Percentiles rank a stretch among this genome's conserved stretches.
These are phyloP conservation scores for Drosophila persimilis DNA, from an alignment of 1,140 invertebrate species.

Conservation along the genomic window DNA sequence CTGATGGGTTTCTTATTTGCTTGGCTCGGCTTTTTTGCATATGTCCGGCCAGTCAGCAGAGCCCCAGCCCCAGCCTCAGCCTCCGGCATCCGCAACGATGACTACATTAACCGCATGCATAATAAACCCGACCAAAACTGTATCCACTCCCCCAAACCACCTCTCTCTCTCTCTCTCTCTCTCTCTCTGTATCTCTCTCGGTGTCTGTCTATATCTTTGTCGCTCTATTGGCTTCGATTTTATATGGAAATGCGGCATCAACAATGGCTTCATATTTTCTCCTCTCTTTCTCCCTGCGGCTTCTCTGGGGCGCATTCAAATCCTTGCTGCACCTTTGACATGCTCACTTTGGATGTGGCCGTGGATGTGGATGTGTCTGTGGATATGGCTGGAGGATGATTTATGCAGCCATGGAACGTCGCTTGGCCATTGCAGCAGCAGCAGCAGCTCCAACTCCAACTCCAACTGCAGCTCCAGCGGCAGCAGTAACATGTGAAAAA, in stretches of 20 bases:
- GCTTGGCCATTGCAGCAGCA: constrained; percentile 42
- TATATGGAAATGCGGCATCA: constrained; percentile 76
- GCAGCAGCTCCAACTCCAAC: constrained; percentile 26
- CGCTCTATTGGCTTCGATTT: constrained; percentile 65
- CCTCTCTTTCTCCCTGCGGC: constrained; percentile 28
- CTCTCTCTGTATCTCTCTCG: neutral
- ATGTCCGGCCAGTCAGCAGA: constrained; percentile 46
- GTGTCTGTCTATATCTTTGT: constrained; percentile 24
- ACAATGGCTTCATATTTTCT: constrained; percentile 80
- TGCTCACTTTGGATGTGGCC: constrained; percentile 62
- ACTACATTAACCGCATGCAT: constrained; percentile 79
- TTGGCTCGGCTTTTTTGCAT: constrained; percentile 67
- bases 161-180: too few species aligned
- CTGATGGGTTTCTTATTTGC: constrained; percentile 82
- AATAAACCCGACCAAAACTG: constrained; percentile 49
- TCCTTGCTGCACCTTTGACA: constrained; percentile 80
- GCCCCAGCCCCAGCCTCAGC: constrained; percentile 3
- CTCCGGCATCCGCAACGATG: constrained; percentile 48
- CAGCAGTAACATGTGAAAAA: constrained; percentile 71
- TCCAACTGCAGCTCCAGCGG: constrained; percentile 17
- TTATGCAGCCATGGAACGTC: constrained; percentile 75
- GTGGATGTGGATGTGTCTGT: constrained; percentile 31
- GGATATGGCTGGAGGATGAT: constrained; percentile 63
- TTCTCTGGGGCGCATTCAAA: constrained; percentile 66
- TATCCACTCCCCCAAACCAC: neutral